These are phyloP conservation scores for Trididemnum miniatum DNA, from an alignment of 23 tunicate species.

Conservation along the genomic window DNA sequence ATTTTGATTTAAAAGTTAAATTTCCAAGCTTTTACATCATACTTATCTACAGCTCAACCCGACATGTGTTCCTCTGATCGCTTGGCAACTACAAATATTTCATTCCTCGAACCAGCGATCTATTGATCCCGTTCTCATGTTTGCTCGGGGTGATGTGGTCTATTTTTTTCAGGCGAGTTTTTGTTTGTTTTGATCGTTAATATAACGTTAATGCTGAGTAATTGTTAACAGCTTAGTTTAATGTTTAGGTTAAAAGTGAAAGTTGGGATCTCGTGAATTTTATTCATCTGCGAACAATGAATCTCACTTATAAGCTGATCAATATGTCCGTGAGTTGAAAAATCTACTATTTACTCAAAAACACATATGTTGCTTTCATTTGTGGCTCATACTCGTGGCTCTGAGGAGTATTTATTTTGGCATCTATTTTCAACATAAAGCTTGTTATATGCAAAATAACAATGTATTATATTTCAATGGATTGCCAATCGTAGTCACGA, in stretches of 20 bases:
- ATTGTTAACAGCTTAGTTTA: neutral
- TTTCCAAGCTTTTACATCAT: too few relatives aligned
- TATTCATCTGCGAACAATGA: conserved; percentile 87
- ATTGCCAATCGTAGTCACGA: too few relatives aligned
- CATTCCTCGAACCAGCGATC: conserved; percentile 23
- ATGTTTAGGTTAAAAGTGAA: conserved; percentile 63
- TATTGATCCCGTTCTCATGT: conserved; percentile 77
- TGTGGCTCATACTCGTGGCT: conserved; percentile 57
- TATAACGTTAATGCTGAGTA: neutral
- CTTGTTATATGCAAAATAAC: too few relatives aligned
- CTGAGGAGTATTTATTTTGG: conserved; percentile 74
- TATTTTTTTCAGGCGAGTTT: conserved; percentile 87
- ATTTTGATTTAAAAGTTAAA: too few relatives aligned
- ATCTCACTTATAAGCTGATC: conserved; percentile 82
- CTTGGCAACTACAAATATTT: conserved; percentile 75
- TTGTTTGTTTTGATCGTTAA: neutral
- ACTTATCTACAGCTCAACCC: conserved; percentile 69
- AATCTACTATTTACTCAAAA: conserved; percentile 64
- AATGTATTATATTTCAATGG: too few relatives aligned
- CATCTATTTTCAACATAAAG: too few relatives aligned
- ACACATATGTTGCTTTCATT: conserved; percentile 60
- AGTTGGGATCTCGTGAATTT: conserved; percentile 73
- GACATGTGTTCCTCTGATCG: conserved; percentile 64
- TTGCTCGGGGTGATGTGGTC: conserved; percentile 87
- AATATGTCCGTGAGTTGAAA: conserved; percentile 70